Base-by-base conservation (phyloP, 2,888 invertebrate genomes). In the Lochmaea crataegi region DNA sequence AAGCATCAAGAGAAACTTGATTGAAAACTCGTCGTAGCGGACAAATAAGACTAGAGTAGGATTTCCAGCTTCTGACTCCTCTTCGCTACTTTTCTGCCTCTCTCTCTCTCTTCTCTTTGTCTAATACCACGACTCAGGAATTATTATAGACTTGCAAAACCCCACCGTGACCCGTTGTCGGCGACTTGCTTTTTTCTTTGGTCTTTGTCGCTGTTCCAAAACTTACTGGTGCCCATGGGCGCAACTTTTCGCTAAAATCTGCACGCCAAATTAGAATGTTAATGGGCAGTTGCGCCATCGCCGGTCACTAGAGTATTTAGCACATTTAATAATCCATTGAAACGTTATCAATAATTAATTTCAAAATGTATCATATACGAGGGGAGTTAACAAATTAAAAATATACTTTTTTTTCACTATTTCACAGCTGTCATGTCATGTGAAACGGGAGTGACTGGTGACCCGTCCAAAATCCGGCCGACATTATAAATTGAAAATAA, bases 11-110 rank as follows among this genome's bases (percentile, higher is more conserved):
- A 82, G 84, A 83, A 53, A 84, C 83, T 85, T 86, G 85, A 86
- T 86, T 86, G 85, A 85, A 85, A 86, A 85, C 84, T 81, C 85
- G 84, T 79, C 85, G 84, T 84, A 85, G 85, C 85, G 85, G 82
- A 84, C 83, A 83, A 85, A 85, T 85, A 83, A 84, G 83, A 83
- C 83, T 83, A 83, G 82, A 84, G 83, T 82, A 82, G 84, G 85
- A 85, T 85, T 84, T 84, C 82, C 72, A 72, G 68, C 68, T 69
- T 68, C 71, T 74, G 72, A 69, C 65, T 74, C 67, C 71, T 71
- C 66, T 61, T 71, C 72, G 56, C 68, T 72, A 69, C 72, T 72
- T 75, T 65, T 67, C 32, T 38, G 67, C 60, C 56, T 70, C 61
- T 66, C 45, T 65, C 45, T 65, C 64, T 65, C 57, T 32, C 60